These are phyloP conservation scores for Lutra lutra DNA, from an alignment of 2,797 vertebrate genomes.

Conservation along the genomic window DNA sequence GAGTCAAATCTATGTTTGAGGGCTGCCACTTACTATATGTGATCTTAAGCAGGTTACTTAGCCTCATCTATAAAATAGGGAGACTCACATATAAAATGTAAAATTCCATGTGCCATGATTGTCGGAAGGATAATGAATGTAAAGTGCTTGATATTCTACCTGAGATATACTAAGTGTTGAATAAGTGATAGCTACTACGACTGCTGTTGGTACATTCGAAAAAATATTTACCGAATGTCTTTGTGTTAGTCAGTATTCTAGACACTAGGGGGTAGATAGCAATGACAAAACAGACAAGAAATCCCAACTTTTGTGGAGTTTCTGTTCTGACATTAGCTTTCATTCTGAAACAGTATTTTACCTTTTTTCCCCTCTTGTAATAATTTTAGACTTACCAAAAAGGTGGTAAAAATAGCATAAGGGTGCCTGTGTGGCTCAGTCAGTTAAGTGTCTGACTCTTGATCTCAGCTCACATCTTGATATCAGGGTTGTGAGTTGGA, in stretches of 20 bases:
- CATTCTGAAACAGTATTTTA: not conserved
- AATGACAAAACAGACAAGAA: not conserved
- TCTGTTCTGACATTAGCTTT: not conserved
- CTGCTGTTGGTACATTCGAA: not conserved
- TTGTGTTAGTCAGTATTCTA: not conserved
- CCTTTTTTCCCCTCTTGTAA: not conserved
- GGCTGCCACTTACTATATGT: not conserved
- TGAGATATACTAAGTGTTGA: not conserved
- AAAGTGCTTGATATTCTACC: not conserved
- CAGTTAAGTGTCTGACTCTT: too few species aligned
- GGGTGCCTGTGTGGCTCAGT: not conserved
- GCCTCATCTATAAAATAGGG: not conserved
- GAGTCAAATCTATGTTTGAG: not conserved
- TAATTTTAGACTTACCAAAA: conserved; percentile 36
- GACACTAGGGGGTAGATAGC: not conserved
- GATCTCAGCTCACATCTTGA: too few species aligned
- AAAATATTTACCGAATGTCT: not conserved
- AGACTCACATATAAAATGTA: not conserved
- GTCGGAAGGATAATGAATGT: not conserved
- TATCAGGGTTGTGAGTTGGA: too few species aligned
- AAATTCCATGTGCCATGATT: not conserved
- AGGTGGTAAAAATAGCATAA: not conserved
- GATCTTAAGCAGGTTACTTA: not conserved
- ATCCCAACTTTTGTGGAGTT: not conserved
- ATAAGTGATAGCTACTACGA: conserved; percentile 18